These are phyloP conservation scores for Atlantisia rogersi DNA, from an alignment of 2,113 vertebrate species.

Conservation along the genomic window DNA sequence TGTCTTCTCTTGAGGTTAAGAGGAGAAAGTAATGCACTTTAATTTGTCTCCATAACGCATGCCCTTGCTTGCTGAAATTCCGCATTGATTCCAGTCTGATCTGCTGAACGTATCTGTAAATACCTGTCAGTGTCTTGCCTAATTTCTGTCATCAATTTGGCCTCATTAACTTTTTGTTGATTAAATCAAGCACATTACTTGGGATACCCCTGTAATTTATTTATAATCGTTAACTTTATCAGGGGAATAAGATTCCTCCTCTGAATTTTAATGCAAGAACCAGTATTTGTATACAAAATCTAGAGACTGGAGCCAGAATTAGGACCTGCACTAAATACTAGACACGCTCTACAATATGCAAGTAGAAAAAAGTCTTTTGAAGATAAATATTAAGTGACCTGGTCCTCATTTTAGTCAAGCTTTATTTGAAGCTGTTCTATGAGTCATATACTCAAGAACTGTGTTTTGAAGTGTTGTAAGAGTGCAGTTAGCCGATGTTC, in stretches of 20 bases:
- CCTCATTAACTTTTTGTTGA: conserved; percentile 34
- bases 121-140: neutral
- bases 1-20: neutral
- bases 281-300: neutral
- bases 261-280: neutral
- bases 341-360: neutral
- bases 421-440: neutral
- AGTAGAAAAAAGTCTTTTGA: neutral
- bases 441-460: neutral
- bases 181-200: conserved; percentile 33
- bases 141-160: conserved; percentile 19
- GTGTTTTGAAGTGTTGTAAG: neutral
- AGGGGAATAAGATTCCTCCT: neutral
- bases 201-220: conserved; percentile 12
- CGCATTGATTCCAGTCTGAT: neutral
- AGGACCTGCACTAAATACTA: neutral
- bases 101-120: conserved; percentile 10
- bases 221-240: conserved; percentile 1
- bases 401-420: neutral
- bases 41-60: neutral
- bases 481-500: neutral
- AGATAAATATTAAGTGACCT: neutral
- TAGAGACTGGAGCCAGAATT: neutral
- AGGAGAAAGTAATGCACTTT: neutral
- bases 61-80: neutral